phyloP scores from a whole-genome alignment of 2,888 invertebrate species.

The Eupithecia inturbata region DNA sequence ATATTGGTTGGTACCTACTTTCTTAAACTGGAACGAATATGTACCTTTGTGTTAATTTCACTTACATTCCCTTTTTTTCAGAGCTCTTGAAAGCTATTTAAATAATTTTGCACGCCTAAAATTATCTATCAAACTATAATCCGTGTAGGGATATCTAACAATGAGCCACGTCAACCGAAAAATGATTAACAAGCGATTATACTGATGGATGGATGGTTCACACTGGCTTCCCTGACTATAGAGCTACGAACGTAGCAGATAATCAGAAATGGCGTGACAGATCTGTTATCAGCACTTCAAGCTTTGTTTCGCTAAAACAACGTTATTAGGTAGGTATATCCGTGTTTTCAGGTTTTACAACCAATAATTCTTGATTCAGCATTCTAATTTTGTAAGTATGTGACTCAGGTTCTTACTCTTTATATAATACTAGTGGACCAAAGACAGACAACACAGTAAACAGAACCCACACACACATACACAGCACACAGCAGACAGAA shows the following conservation, averaged over 20 bases:
- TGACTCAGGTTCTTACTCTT: no score
- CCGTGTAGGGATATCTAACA: conserved; percentile 70
- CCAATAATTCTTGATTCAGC: neutral
- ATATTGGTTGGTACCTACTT: no score
- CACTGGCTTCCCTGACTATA: conserved; percentile 76
- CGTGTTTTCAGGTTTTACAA: neutral
- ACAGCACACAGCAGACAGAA: no score
- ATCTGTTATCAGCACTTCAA: neutral
- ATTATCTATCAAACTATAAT: conserved; percentile 74
- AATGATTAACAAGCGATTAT: conserved; percentile 84
- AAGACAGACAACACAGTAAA: no score
- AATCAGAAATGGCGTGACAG: conserved; percentile 4
- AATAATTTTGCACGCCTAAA: conserved; percentile 69
- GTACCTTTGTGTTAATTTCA: neutral
- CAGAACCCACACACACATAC: no score
- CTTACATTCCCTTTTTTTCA: neutral
- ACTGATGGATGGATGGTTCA: conserved; percentile 80
- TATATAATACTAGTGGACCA: no score
- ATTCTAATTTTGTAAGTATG: neutral
- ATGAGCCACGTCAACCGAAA: conserved; percentile 82
- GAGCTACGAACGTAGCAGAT: conserved; percentile 48
- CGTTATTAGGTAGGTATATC: neutral
- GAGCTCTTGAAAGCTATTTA: conserved; percentile 49
- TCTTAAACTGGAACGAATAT: no score
- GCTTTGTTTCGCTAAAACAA: neutral